Percentiles rank a stretch among this genome's conserved stretches.
Conservation (phyloP, 2,888 invertebrate species). For the Ceratothoa steindachneri region DNA sequence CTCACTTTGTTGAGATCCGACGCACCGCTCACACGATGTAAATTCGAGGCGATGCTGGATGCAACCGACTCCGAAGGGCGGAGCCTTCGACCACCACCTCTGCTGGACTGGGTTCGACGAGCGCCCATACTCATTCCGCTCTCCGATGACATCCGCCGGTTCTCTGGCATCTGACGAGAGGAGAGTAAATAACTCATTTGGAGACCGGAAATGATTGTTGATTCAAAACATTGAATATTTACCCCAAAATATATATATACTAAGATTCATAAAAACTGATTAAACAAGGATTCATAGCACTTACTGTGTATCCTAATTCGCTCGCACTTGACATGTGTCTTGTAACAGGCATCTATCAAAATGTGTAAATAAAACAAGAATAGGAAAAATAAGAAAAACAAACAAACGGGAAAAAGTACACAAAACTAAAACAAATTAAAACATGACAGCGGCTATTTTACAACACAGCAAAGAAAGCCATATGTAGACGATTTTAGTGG, state of each 20-base stretch:
- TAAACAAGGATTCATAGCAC: too few relatives aligned
- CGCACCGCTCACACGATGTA: conserved; percentile 63
- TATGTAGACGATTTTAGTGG: too few relatives aligned
- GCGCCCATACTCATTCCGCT: conserved; percentile 71
- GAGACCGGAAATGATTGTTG: background rate
- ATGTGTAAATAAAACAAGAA: conserved; percentile 9
- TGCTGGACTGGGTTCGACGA: conserved; percentile 29
- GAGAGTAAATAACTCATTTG: too few relatives aligned
- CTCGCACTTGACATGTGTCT: conserved; percentile 5
- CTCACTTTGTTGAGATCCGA: conserved; percentile 64
- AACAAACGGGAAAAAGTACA: background rate
- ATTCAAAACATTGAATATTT: too few relatives aligned
- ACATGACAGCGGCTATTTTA: background rate
- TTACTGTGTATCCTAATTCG: conserved; percentile 10
- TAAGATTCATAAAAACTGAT: too few relatives aligned
- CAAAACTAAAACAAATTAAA: background rate
- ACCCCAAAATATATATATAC: too few relatives aligned
- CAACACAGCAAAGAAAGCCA: too few relatives aligned
- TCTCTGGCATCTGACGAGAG: conserved; percentile 28
- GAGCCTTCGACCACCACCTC: conserved; percentile 33
- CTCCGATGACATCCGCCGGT: conserved; percentile 67
- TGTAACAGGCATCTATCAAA: conserved; percentile 1
- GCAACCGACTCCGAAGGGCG: conserved; percentile 70
- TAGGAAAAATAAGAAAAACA: background rate
- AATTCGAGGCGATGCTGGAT: conserved; percentile 82